Evolutionary conservation across 2,113 vertebrate genomes (phyloP).

Genomic region (Charina bottae): DNA sequence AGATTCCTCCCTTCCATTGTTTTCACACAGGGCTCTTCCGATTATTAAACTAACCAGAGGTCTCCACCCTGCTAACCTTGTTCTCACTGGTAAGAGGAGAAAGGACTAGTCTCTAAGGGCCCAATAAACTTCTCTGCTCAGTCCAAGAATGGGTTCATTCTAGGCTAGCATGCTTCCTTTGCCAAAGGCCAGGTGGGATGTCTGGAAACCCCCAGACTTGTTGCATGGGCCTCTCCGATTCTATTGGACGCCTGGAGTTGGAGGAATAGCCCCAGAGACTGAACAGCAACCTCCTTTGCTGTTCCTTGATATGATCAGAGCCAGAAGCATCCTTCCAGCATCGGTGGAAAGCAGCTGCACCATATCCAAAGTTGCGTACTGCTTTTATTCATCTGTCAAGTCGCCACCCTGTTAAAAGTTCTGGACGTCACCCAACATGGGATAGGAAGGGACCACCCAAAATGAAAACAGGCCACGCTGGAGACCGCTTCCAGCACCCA

Average conservation of each 20-base stretch:
- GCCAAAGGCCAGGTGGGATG: neutral
- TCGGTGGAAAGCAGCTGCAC: neutral
- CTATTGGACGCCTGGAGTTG: neutral
- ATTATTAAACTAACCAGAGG: neutral
- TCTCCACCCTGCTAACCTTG: neutral
- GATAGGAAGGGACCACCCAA: conserved; percentile 9
- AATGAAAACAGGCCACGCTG: neutral
- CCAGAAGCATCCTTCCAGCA: neutral
- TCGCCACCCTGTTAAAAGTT: neutral
- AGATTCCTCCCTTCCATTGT: neutral
- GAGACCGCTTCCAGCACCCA: neutral
- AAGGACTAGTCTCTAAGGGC: neutral
- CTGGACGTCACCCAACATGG: neutral
- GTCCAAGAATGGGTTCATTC: neutral
- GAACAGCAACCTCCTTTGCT: neutral
- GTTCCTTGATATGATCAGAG: neutral
- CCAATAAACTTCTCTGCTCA: neutral
- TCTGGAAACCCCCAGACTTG: neutral
- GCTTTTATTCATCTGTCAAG: neutral
- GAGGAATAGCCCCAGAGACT: neutral
- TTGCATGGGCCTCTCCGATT: neutral
- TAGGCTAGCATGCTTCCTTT: neutral
- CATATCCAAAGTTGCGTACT: neutral
- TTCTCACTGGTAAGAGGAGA: neutral
- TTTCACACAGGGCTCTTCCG: neutral